phyloP scores from a whole-genome alignment of 1,140 invertebrate genomes.

The Wiebesia pumilae region DNA sequence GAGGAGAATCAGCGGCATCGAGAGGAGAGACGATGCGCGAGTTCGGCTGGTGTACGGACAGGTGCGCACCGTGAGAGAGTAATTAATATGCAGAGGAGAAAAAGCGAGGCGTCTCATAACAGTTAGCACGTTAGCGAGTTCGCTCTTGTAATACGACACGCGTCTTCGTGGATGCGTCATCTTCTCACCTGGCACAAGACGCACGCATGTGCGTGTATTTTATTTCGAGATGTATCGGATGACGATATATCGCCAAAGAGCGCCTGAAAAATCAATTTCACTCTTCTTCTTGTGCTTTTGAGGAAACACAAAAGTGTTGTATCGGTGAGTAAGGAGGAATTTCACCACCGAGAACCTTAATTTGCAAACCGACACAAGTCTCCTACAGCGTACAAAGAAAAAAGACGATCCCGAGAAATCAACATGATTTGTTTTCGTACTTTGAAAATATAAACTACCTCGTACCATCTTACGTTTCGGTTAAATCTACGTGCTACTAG shows the following conservation, averaged over 20 bases:
- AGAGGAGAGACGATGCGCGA: constrained; percentile 40
- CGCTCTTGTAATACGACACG: constrained; percentile 46
- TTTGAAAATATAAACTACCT: too few species aligned
- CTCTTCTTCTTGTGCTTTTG: too few species aligned
- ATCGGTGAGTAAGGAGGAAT: too few species aligned
- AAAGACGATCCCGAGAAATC: too few species aligned
- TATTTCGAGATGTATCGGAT: constrained; percentile 14
- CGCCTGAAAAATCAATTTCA: constrained; percentile 34
- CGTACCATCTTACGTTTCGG: too few species aligned
- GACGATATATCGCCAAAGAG: background rate
- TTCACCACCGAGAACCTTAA: too few species aligned
- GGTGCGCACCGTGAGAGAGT: constrained; percentile 57
- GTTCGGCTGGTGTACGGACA: constrained; percentile 55
- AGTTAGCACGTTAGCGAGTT: constrained; percentile 64
- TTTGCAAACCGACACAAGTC: too few species aligned
- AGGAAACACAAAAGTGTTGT: too few species aligned
- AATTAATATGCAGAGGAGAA: constrained; percentile 68
- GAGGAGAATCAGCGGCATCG: constrained; percentile 55
- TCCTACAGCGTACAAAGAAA: too few species aligned
- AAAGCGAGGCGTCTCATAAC: constrained; percentile 59
- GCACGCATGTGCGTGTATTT: background rate
- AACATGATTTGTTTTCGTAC: too few species aligned
- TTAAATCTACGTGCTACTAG: too few species aligned
- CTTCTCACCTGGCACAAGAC: constrained; percentile 57
- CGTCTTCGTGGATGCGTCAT: background rate